Conservation (phyloP, 2,113 vertebrate species). For the Scatophagus argus region DNA sequence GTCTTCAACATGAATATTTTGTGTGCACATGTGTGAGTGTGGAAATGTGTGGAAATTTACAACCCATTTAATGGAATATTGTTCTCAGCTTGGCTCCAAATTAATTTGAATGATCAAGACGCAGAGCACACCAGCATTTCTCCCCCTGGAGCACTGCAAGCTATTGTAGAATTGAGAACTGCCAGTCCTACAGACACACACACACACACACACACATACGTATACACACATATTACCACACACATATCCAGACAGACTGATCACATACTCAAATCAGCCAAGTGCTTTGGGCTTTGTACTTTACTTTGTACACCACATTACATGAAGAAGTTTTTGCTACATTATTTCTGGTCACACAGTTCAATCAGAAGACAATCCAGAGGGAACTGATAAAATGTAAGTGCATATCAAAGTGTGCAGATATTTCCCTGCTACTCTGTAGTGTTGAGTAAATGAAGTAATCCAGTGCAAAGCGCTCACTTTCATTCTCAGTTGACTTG, state of each 20-base stretch:
- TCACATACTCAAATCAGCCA: constrained; percentile 43
- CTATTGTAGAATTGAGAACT: constrained; percentile 23
- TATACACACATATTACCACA: constrained; percentile 32
- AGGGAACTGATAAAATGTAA: constrained; percentile 52
- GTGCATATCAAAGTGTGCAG: constrained; percentile 56
- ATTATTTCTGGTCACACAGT: constrained; percentile 43
- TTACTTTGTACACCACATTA: too few relatives aligned
- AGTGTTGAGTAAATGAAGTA: constrained; percentile 43
- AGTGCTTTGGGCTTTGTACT: constrained; percentile 51
- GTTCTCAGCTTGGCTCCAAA: constrained; percentile 72
- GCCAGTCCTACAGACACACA: neutral
- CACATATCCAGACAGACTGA: constrained; percentile 37
- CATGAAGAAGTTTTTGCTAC: constrained; percentile 50
- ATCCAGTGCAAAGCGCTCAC: constrained; percentile 55
- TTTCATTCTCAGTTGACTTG: constrained; percentile 62
- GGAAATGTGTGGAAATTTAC: constrained; percentile 58
- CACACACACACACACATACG: constrained; percentile 21
- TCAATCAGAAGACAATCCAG: constrained; percentile 58
- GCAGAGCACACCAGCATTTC: constrained; percentile 53
- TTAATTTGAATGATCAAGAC: constrained; percentile 74
- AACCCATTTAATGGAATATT: constrained; percentile 72
- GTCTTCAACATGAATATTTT: too few relatives aligned
- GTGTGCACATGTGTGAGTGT: neutral
- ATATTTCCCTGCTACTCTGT: constrained; percentile 33
- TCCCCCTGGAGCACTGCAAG: constrained; percentile 26